Evolutionary conservation across 1,140 invertebrate species (phyloP).

Genomic region (Varroa destructor): DNA sequence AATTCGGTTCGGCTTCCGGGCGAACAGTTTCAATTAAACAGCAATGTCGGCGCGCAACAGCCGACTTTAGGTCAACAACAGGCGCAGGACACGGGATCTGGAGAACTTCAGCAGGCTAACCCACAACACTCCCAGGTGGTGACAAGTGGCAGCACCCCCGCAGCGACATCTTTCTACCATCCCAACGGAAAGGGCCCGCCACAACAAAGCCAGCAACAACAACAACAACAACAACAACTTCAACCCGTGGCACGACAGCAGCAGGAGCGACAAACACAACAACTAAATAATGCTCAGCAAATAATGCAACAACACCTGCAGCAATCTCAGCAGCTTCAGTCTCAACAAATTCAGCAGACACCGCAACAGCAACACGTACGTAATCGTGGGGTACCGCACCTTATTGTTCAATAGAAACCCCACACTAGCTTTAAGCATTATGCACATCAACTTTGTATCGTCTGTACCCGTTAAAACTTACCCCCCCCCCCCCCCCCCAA

Average conservation of each 20-base stretch:
- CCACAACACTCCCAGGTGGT: too few species aligned
- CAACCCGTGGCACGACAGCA: neutral
- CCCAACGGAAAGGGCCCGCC: neutral
- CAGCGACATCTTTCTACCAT: too few species aligned
- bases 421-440: too few species aligned
- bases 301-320: constrained; percentile 4
- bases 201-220: constrained; percentile 10
- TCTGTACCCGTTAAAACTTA: too few species aligned
- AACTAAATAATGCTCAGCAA: too few species aligned
- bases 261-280: too few species aligned
- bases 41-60: neutral
- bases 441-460: too few species aligned
- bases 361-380: constrained; percentile 17
- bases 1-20: constrained; percentile 27
- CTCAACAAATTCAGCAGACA: neutral
- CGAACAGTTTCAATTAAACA: constrained; percentile 4
- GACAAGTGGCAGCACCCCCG: too few species aligned
- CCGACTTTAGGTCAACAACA: neutral
- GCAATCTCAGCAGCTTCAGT: neutral
- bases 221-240: constrained; percentile 11
- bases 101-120: too few species aligned
- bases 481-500: too few species aligned
- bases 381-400: neutral
- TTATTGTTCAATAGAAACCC: too few species aligned
- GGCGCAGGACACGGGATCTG: too few species aligned